Evolutionary conservation across 2,797 vertebrate genomes (phyloP), one percentile per base, ranked within the genome.

Genomic region (Dendrocincla tyrannina): DNA sequence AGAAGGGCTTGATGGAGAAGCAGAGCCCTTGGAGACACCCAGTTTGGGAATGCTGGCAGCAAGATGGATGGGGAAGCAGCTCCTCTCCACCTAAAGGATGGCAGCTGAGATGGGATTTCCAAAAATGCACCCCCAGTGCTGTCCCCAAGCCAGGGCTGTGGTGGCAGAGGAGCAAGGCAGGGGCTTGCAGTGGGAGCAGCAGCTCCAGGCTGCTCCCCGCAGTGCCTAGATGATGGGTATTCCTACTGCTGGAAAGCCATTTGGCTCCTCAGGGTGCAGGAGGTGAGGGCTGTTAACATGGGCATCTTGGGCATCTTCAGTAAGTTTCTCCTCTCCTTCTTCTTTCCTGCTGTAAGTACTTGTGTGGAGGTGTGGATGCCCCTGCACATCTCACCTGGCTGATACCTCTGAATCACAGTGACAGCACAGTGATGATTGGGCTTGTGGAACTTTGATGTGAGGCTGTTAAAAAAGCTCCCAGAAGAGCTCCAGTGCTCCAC

Each of bases 91-190:
- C 15, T 39, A 35, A 32, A n/a, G 47, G 12, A 66, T 3, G 3
- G 46, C 52, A 69, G 42, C 56, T 59, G 44, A 91, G 66, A n/a
- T 55, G 53, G 41, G 44, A 49, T 66, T 77, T 70, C 76, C 37
- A 78, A 93, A 81, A 28, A 50, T 0, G 0, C 53, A 66, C 46
- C 19, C 33, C 27, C 25, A 35, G 35, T 0, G 2, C 63, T 5
- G 4, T 49, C 9, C 35, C 11, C 0, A 0, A 69, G 42, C 16
- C 37, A 22, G 37, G 18, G 23, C 13, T 2, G 5, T 37, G 53
- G 47, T 59, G 49, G 39, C 55, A 77, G 47, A 63, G 15, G 17
- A 91, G 70, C 24, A 52, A 81, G 66, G 62, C 67, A 78, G 58
- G 37, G 82, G 6, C 6, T 30, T 27, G 11, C 0, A 0, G n/a